Conservation (phyloP, 2,113 vertebrate genomes). For the Scophthalmus maximus region DNA sequence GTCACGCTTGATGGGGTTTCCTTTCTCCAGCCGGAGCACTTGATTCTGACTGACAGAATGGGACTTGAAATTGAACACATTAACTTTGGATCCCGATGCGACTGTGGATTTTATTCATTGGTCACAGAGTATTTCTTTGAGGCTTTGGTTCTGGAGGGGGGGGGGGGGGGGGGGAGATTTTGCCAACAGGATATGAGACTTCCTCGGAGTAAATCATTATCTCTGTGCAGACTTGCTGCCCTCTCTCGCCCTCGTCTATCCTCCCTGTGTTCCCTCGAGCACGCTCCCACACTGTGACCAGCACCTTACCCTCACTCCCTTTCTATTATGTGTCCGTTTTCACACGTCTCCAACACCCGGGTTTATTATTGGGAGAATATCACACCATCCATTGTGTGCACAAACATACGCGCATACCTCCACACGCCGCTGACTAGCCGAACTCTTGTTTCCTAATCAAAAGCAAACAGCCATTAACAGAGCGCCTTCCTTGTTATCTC, state of each 20-base stretch:
- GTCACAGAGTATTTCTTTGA: conserved; percentile 24
- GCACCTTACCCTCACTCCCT: conserved; percentile 50
- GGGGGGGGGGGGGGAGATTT: conserved; percentile 27
- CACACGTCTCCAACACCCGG: conserved; percentile 44
- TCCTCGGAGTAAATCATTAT: conserved; percentile 64
- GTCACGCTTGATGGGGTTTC: conserved; percentile 64
- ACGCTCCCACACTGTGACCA: conserved; percentile 54
- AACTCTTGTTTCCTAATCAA: conserved; percentile 72
- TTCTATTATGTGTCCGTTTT: conserved; percentile 33
- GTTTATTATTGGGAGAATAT: conserved; percentile 58
- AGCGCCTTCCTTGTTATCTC: conserved; percentile 65
- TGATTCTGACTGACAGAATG: conserved; percentile 58
- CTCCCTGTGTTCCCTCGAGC: conserved; percentile 35
- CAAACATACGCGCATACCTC: conserved; percentile 28
- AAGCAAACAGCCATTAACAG: conserved; percentile 75
- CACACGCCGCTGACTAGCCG: conserved; percentile 29
- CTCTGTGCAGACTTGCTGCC: conserved; percentile 22
- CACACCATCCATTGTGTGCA: conserved; percentile 28
- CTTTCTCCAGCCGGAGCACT: conserved; percentile 57
- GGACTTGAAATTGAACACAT: conserved; percentile 52
- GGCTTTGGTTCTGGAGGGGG: too few relatives aligned
- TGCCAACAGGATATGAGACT: conserved; percentile 48
- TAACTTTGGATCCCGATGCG: conserved; percentile 53
- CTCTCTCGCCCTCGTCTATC: conserved; percentile 33
- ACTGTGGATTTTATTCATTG: conserved; percentile 66